Base-by-base conservation (phyloP, 2,797 vertebrate genomes). In the Tauraco hartlaubi region DNA sequence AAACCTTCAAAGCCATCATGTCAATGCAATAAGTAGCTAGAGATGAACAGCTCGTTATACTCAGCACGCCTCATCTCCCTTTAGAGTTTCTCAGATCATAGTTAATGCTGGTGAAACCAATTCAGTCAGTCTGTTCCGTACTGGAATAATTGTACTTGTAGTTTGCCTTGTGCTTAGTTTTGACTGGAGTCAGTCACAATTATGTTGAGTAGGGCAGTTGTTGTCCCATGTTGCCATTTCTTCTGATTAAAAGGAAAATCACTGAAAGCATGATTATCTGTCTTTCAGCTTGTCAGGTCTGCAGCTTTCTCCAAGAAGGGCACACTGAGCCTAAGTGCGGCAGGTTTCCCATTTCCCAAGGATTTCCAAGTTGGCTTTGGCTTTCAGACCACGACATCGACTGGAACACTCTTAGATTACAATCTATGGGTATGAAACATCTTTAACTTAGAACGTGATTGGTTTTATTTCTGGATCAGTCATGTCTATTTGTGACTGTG, bases 331-430 rank as follows among this genome's bases (percentile, higher is more conserved):
- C 93, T 98, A 76, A 97, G 52, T 69, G 72, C 94, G 4, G 28
- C 54, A 15, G 82, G 61, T 13, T 95, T 96, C 19, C 71, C 93
- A 3, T 95, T 75, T 64, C 88, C 96, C 6, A 46, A 84, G 28
- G 83, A 97, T 73, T 98, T 98, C 84, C 98, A 98, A 95, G 93
- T 97, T 84, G 98, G 98, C n/a, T 98, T 98, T 93, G 98, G 98
- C 41, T 98, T 98, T 95, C 96, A 97, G 85, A 98, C 98, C 17
- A 94, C 89, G 51, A 78, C 97, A 39, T 94, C 93, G 0, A 90
- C 95, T 64, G 98, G 98, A 35, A 84, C 96, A 12, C 95, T 98
- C 87, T 52, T 98, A 58, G 95, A 71, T 92, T 97, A 98, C 58
- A 96, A 92, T 72, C 67, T 95, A 25, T 15, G 25, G 98, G 98